phyloP scores from a whole-genome alignment of 2,113 vertebrate species.

The Guaruba guarouba region DNA sequence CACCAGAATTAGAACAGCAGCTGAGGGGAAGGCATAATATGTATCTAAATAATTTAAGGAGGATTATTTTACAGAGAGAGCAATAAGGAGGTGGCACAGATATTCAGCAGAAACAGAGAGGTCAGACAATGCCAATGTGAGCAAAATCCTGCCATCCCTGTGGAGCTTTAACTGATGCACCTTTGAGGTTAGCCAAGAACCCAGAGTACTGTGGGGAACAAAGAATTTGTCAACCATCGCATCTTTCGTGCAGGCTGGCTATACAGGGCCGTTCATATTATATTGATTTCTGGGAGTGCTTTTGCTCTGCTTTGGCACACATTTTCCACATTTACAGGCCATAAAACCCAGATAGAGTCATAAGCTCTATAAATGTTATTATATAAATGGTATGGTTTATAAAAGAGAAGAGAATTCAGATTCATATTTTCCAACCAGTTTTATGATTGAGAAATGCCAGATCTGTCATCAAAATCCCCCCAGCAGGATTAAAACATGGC shows the following conservation, averaged over 20 bases:
- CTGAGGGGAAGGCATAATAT: conserved; percentile 23
- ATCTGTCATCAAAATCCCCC: not conserved
- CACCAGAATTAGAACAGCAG: conserved; percentile 45
- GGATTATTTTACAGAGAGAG: conserved; percentile 56
- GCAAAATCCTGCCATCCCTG: not conserved
- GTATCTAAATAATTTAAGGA: conserved; percentile 64
- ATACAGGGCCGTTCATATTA: not conserved
- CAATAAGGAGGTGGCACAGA: conserved; percentile 22
- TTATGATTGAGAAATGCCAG: not conserved
- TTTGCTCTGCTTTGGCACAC: not conserved
- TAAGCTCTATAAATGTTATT: not conserved
- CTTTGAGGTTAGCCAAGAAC: not conserved
- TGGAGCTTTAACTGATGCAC: not conserved
- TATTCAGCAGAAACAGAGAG: conserved; percentile 25
- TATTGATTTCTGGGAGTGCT: not conserved
- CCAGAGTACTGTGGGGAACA: not conserved
- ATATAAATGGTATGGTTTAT: not conserved
- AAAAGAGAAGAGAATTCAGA: not conserved
- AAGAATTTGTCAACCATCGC: not conserved
- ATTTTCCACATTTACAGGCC: not conserved
- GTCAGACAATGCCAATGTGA: not conserved
- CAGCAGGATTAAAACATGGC: not conserved
- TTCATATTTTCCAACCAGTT: not conserved
- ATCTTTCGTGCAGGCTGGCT: conserved; percentile 20
- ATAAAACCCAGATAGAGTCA: not conserved